Conservation (phyloP, 2,113 vertebrate genomes). For the Ameiurus melas region DNA sequence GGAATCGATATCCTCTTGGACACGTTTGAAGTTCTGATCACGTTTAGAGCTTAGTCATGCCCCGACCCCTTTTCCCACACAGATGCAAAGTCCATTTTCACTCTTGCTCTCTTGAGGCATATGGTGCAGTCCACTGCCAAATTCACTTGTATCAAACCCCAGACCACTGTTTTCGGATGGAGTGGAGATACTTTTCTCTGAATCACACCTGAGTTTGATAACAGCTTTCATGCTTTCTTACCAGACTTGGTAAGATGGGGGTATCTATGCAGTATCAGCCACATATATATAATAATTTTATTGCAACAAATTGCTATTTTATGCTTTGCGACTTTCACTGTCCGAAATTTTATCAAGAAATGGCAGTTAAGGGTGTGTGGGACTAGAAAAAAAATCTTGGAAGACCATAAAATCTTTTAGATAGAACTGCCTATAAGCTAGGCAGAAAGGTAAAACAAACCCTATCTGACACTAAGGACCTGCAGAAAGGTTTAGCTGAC, state of each 20-base stretch:
- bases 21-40: constrained; percentile 7
- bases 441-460: not conserved
- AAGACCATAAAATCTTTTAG: not conserved
- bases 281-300: too few relatives aligned
- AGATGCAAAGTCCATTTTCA: constrained; percentile 10
- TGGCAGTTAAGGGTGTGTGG: not conserved
- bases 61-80: not conserved
- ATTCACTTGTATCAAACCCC: not conserved
- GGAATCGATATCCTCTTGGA: not conserved
- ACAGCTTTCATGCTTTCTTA: not conserved
- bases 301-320: too few relatives aligned
- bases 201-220: not conserved
- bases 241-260: not conserved
- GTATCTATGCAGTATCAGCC: not conserved
- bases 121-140: not conserved
- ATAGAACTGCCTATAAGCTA: not conserved
- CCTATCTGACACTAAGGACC: not conserved
- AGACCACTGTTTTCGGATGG: not conserved
- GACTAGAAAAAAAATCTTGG: not conserved
- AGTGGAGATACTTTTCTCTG: too few relatives aligned
- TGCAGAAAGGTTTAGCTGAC: not conserved
- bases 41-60: constrained; percentile 20
- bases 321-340: not conserved
- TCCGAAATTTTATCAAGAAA: not conserved
- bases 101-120: not conserved